Conservation (phyloP, 2,888 invertebrate species). For the Oscheius sp. region DNA sequence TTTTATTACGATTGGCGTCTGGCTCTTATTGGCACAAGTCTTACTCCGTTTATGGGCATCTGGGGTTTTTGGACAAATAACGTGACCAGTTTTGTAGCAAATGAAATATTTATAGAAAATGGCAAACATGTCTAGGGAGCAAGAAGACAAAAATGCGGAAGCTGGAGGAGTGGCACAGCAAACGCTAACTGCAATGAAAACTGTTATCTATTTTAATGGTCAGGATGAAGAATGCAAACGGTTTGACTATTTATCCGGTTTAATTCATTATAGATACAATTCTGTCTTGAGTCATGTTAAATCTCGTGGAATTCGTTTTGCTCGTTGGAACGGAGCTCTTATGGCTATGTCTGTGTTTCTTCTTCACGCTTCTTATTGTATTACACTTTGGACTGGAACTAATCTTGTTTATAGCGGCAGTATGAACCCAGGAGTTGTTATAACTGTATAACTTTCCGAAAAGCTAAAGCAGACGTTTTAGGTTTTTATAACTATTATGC, state of each 20-base stretch:
- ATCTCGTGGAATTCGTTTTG: constrained; percentile 59
- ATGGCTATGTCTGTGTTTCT: constrained; percentile 69
- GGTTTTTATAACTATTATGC: constrained; percentile 72
- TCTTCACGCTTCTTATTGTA: constrained; percentile 69
- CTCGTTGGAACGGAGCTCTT: constrained; percentile 68
- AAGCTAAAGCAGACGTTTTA: constrained; percentile 70
- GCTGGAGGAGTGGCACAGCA: constrained; percentile 16
- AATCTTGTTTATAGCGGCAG: constrained; percentile 44
- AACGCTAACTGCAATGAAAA: constrained; percentile 6
- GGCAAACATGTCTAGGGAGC: background rate
- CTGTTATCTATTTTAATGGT: constrained; percentile 16
- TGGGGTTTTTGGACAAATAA: constrained; percentile 35
- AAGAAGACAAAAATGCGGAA: constrained; percentile 28
- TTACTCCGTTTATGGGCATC: constrained; percentile 62
- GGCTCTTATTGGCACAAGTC: constrained; percentile 67
- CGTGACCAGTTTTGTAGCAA: too few relatives aligned
- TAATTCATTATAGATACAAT: constrained; percentile 61
- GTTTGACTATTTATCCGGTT: too few relatives aligned
- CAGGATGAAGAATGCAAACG: constrained; percentile 33
- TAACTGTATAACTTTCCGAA: constrained; percentile 43
- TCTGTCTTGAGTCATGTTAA: constrained; percentile 54
- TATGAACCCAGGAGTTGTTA: constrained; percentile 41
- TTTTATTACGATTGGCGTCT: constrained; percentile 59
- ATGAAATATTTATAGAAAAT: constrained; percentile 11
- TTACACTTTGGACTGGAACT: constrained; percentile 65